phyloP scores from a whole-genome alignment of 2,797 vertebrate genomes.

The Meriones psammophilus region DNA sequence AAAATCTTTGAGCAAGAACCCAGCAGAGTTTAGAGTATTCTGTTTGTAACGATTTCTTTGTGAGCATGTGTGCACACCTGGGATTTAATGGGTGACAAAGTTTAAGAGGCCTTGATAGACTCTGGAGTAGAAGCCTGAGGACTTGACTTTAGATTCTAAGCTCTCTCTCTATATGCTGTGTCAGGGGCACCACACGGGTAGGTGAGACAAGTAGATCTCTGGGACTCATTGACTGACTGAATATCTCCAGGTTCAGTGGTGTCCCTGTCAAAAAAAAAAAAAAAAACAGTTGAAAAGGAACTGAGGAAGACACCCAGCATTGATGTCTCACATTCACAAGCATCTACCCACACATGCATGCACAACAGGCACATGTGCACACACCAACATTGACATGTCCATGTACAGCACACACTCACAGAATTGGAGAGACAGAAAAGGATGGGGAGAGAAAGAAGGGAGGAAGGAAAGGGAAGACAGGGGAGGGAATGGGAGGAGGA shows the following conservation, averaged over 20 bases:
- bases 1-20: background rate
- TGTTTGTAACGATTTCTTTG: background rate
- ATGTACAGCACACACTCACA: background rate
- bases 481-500: no score
- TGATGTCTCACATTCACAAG: background rate
- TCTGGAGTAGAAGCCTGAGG: background rate
- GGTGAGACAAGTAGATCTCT: background rate
- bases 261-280: background rate
- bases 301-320: background rate
- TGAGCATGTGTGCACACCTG: background rate
- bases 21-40: background rate
- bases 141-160: background rate
- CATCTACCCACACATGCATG: background rate
- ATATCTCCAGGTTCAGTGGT: background rate
- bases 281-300: background rate
- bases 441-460: background rate
- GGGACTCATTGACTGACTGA: background rate
- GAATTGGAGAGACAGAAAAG: background rate
- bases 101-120: background rate
- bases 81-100: accelerated
- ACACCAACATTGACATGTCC: background rate
- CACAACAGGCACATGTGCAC: background rate
- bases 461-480: background rate
- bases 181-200: no score
- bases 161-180: no score